Percentiles rank a stretch among this genome's conserved stretches.
Conservation (phyloP, 2,888 invertebrate genomes). For the Drosophila rubida region DNA sequence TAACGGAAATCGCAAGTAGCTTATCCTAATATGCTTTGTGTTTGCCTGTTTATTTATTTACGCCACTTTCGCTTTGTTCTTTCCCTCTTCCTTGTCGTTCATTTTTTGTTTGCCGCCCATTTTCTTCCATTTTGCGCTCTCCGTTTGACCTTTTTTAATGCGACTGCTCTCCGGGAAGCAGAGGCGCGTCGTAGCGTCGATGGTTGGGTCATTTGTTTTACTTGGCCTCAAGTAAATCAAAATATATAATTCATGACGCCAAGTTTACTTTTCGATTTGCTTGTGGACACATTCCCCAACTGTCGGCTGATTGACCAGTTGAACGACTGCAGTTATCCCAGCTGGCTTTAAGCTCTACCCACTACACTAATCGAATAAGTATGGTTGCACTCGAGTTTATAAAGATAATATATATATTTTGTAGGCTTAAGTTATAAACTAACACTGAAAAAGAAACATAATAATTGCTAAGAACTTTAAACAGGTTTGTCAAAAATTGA, state of each 20-base stretch:
- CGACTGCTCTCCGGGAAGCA: constrained; percentile 27
- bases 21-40: constrained; percentile 80
- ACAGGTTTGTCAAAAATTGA: too few relatives aligned
- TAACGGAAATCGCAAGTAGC: constrained; percentile 79
- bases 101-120: too few relatives aligned
- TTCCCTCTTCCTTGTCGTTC: constrained; percentile 10
- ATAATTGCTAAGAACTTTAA: too few relatives aligned
- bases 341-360: constrained; percentile 6
- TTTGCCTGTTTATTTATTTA: constrained; percentile 76
- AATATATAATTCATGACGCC: constrained; percentile 74
- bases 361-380: constrained; percentile 29
- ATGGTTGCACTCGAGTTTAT: too few relatives aligned
- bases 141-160: constrained; percentile 51
- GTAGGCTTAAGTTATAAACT: too few relatives aligned
- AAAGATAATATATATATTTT: too few relatives aligned
- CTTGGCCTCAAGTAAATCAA: constrained; percentile 80
- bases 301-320: constrained; percentile 42
- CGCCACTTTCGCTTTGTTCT: constrained; percentile 62
- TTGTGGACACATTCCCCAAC: constrained; percentile 12
- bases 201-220: constrained; percentile 76
- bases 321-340: constrained; percentile 15
- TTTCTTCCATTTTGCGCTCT: too few relatives aligned
- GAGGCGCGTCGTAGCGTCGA: constrained; percentile 40
- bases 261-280: constrained; percentile 60
- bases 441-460: too few relatives aligned